Conservation (phyloP, 2,113 vertebrate species). For the Panurus biarmicus region DNA sequence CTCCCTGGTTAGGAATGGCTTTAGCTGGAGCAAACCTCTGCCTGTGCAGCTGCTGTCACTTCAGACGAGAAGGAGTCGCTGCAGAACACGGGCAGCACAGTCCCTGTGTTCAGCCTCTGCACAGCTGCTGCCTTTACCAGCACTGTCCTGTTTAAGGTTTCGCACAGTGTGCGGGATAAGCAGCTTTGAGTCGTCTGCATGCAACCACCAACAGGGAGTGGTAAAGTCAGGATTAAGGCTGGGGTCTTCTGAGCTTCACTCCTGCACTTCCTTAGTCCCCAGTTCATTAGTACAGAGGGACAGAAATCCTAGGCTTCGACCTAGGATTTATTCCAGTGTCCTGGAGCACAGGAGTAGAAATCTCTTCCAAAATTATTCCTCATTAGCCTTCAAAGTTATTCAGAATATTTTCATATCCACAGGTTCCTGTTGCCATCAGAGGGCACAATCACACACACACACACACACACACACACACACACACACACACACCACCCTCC, state of each 20-base stretch:
- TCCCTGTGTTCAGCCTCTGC: not conserved
- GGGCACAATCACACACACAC: not conserved
- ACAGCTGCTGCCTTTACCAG: not conserved
- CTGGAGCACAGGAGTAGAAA: not conserved
- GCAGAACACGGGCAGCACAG: not conserved
- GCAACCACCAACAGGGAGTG: not conserved
- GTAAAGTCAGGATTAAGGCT: not conserved
- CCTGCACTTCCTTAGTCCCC: not conserved
- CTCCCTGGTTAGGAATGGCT: not conserved
- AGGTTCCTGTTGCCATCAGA: not conserved
- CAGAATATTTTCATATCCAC: not conserved
- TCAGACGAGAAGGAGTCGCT: not conserved
- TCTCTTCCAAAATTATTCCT: not conserved
- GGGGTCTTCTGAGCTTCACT: not conserved
- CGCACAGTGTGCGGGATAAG: not conserved
- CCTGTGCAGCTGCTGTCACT: not conserved
- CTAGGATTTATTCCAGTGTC: not conserved
- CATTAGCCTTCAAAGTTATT: not conserved
- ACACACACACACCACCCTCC: not conserved
- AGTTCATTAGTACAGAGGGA: not conserved
- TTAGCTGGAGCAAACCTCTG: not conserved
- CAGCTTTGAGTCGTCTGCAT: not conserved
- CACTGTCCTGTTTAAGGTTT: not conserved
- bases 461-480: rapidly evolving
- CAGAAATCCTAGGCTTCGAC: not conserved